Base-by-base conservation (phyloP, 30 jellyfish, hydroid and myxozoan species). In the Nemopilema nomurai region DNA sequence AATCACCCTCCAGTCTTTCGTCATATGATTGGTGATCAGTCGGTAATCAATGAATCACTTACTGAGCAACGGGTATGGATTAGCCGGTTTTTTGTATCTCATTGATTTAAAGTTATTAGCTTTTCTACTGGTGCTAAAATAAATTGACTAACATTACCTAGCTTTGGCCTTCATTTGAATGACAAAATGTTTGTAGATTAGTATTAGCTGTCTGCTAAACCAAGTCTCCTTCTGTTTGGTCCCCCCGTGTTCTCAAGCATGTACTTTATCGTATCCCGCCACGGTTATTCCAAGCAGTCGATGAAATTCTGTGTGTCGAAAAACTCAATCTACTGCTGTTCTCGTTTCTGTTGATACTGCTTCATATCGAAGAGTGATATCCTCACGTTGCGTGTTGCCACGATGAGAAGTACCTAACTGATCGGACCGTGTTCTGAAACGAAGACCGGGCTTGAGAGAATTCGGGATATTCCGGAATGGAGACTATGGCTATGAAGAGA, bases 211-310 rank as follows among this genome's bases (percentile, higher is more conserved):
- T n/a, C 26, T 29, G 20, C 27, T 16, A 1, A 50, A 26, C 25
- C 17, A 49, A 16, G 29, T 22, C 21, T 16, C 52, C 6, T 30
- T 31, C 28, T 51, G 70, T 1, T 23, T 22, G 0, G 26, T 21
- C 49, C 52, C 67, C 87, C 87, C 87, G 78, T 49, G 49, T 30
- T 20, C 8, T 4, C 7, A 9, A 78, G 87, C 87, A 78, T 57
- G 87, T 62, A 78, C 87, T 78, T 78, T 23, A 78, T 67, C 73
- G 31, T 31, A n/a, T n/a, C 67, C 33, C 19, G 57, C 13, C 13
- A 3, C 57, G 6, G 57, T 41, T 41, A 41, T 41, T 41, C 6
- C 6, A 41, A 41, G 9, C 57, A 41, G 57, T 41, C 57, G 57
- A 41, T 41, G 13, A 41, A 41, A 13, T 41, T 41, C 13, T 41